Evolutionary conservation across 2,113 vertebrate genomes (phyloP).

Genomic region (Odocoileus virginianus): DNA sequence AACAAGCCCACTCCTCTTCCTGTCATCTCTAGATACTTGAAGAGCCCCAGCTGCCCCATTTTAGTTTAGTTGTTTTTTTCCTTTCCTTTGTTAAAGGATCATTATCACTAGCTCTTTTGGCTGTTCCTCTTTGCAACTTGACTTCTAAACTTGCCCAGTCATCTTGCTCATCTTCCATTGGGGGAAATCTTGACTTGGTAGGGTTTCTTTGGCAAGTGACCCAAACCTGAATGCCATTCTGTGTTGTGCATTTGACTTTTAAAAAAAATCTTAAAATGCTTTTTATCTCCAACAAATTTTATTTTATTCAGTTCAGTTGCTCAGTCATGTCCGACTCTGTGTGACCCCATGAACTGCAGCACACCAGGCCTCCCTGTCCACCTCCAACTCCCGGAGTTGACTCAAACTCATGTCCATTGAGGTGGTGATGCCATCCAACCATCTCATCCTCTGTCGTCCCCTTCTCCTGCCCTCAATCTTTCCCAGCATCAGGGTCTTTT

Average conservation of each 20-base stretch:
- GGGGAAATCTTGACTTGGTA: not conserved
- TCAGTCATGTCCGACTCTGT: not conserved
- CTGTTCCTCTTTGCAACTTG: not conserved
- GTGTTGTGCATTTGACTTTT: not conserved
- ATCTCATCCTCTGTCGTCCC: not conserved
- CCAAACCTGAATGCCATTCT: not conserved
- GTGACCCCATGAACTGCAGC: not conserved
- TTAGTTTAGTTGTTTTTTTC: not conserved
- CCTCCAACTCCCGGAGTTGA: rapidly evolving
- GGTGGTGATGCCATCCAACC: not conserved
- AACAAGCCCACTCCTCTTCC: not conserved
- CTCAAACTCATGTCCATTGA: not conserved
- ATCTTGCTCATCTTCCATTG: not conserved
- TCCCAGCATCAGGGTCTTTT: not conserved
- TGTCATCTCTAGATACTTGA: not conserved
- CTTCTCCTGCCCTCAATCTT: not conserved
- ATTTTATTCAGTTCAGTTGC: not conserved
- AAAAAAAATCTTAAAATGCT: not conserved
- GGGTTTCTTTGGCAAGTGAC: not conserved
- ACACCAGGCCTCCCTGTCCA: not conserved
- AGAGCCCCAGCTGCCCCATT: not conserved
- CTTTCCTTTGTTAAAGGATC: not conserved
- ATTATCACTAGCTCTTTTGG: not conserved
- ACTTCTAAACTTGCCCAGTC: not conserved
- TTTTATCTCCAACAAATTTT: not conserved